These are phyloP conservation scores for Fregetta grallaria DNA, from an alignment of 2,113 vertebrate species.

Conservation along the genomic window DNA sequence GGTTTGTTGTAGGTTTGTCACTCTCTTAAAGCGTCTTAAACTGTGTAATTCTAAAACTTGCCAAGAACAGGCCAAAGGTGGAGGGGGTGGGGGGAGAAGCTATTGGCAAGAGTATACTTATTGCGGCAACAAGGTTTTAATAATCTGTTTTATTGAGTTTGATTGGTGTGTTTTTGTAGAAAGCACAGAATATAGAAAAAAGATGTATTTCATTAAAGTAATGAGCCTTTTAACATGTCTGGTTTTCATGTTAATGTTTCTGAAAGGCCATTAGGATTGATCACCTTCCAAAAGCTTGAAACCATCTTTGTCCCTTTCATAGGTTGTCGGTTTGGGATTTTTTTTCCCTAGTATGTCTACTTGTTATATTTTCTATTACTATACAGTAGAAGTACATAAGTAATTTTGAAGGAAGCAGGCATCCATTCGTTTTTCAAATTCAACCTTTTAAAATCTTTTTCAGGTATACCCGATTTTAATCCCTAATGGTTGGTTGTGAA, in stretches of 20 bases:
- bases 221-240: not conserved
- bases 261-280: not conserved
- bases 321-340: not conserved
- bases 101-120: not conserved
- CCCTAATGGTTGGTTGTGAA: not conserved
- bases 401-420: not conserved
- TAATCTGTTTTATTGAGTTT: not conserved
- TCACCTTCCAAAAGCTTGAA: not conserved
- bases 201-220: not conserved
- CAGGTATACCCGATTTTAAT: not conserved
- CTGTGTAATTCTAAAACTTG: not conserved
- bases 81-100: not conserved
- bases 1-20: not conserved
- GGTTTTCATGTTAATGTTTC: not conserved
- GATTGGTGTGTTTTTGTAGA: not conserved
- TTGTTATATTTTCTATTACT: not conserved
- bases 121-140: not conserved
- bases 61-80: not conserved
- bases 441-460: not conserved
- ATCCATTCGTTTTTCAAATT: not conserved
- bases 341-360: not conserved
- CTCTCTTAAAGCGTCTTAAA: not conserved
- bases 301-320: accelerated
- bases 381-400: accelerated
- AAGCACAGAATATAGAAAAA: not conserved